Percentiles rank a stretch among this genome's conserved stretches.
phyloP scores from a whole-genome alignment of 2,888 invertebrate species.

The Sinohyriopsis cumingii region DNA sequence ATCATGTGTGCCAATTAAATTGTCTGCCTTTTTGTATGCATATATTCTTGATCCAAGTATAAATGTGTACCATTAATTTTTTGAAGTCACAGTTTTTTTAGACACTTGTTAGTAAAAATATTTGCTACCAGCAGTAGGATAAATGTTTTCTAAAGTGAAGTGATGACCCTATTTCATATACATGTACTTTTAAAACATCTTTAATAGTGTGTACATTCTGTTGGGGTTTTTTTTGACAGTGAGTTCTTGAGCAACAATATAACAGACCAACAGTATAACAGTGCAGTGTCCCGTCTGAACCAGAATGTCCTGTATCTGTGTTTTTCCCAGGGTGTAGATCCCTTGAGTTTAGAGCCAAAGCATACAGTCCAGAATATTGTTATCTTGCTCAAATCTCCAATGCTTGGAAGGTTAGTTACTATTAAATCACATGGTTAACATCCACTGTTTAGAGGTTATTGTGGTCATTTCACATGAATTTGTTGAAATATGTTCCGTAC shows the following conservation, averaged over 20 bases:
- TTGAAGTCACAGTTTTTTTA: too few species aligned
- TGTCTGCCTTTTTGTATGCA: too few species aligned
- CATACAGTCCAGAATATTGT: constrained; percentile 83
- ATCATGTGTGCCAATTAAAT: too few species aligned
- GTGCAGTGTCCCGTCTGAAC: constrained; percentile 84
- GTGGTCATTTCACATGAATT: not conserved
- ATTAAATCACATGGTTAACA: constrained; percentile 11
- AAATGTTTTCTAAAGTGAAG: too few species aligned
- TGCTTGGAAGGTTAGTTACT: constrained; percentile 81
- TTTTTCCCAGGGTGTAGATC: constrained; percentile 83
- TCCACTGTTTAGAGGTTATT: not conserved
- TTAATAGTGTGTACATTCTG: not conserved
- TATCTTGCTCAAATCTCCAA: constrained; percentile 80
- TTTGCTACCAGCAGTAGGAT: too few species aligned
- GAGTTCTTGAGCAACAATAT: constrained; percentile 86
- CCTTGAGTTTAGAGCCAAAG: constrained; percentile 78
- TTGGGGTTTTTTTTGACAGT: constrained; percentile 74
- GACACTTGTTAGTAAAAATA: too few species aligned
- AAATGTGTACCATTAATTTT: too few species aligned
- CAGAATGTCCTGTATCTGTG: constrained; percentile 86
- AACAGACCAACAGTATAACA: constrained; percentile 82
- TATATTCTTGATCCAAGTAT: too few species aligned
- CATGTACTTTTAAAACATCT: not conserved
- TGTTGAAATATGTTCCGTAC: too few species aligned
- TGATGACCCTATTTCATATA: not conserved